Evolutionary conservation across 2,113 vertebrate genomes (phyloP).

Genomic region (Pleuronectes platessa): DNA sequence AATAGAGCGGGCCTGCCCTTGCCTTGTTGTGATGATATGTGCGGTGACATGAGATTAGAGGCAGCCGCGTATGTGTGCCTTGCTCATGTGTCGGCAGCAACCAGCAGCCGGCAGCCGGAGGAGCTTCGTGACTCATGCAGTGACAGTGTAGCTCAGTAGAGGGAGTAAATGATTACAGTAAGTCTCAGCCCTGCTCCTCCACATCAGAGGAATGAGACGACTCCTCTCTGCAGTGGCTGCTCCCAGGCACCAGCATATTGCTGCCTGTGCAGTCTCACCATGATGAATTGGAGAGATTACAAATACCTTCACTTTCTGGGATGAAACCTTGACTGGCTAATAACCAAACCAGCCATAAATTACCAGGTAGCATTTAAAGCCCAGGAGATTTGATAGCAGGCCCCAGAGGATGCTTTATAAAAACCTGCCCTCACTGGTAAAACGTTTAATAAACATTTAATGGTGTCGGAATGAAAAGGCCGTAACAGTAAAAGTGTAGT

Average conservation of each 20-base stretch:
- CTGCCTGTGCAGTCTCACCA: constrained; percentile 62
- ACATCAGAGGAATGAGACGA: constrained; percentile 44
- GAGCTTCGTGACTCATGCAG: constrained; percentile 60
- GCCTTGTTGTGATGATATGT: constrained; percentile 43
- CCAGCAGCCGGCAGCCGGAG: constrained; percentile 6
- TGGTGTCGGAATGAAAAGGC: neutral
- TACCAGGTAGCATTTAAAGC: constrained; percentile 22
- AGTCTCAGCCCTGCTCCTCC: constrained; percentile 36
- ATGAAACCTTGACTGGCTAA: constrained; percentile 37
- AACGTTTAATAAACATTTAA: constrained; percentile 3
- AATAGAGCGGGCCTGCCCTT: constrained; percentile 48
- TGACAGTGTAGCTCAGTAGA: constrained; percentile 69
- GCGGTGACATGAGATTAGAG: constrained; percentile 61
- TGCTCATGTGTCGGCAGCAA: neutral
- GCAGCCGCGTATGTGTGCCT: constrained; percentile 4
- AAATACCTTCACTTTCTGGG: constrained; percentile 44
- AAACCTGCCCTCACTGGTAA: neutral
- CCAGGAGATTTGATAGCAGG: constrained; percentile 17
- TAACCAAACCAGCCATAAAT: constrained; percentile 18
- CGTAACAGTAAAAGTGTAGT: neutral
- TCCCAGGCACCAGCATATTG: constrained; percentile 50
- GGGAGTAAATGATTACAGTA: constrained; percentile 70
- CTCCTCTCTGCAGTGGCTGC: constrained; percentile 65
- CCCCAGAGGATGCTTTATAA: constrained; percentile 12
- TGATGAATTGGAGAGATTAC: constrained; percentile 58